Base-by-base conservation (phyloP, 2,113 vertebrate species). In the Pangasianodon hypophthalmus region DNA sequence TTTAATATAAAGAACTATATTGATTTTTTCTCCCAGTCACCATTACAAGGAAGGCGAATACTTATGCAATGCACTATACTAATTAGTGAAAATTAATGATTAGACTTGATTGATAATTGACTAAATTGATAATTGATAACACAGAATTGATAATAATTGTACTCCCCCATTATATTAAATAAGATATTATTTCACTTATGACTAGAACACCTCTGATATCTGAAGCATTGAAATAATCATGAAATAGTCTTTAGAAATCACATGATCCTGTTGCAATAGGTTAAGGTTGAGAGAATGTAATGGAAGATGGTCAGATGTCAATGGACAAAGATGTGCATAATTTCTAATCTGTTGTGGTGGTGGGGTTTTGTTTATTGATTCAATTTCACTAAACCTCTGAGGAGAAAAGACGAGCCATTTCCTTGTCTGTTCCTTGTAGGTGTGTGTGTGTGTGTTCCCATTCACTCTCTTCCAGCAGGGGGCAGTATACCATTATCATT, bases 381-480 rank as follows among this genome's bases (percentile, higher is more conserved):
- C 16, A 32, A 73, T 41, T 32, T 69, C 64, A 10, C n/a, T 32
- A 6, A 75, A 19, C 7, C 11, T 46, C 9, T 26, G 21, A 77
- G 4, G 16, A 79, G 71, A 75, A 46, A 37, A 46, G 18, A 41
- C 10, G 19, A 75, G 44, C 11, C 75, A 79, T 4, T 79, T 79
- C 24, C 9, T 48, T n/a, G 26, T 48, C 9, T 79, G 44, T 50
- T 75, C 19, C 5, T n/a, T 52, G 32, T 52, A 6, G 24, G 29
- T 16, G 37, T 29, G 21, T 50, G 29, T 16, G 37, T 29, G 21
- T 50, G 3, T 8, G 1, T 82, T 56, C n/a, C 21, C 50, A 4
- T 50, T 60, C 82, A 44, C 56, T 19, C 14, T 60, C 37, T 41
- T 84, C 82, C 82, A 84, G 32, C 32, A 84, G 82, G 82, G 37